A percentile compares a stretch with the other conserved stretches of the same genome.
Evolutionary conservation across 2,113 vertebrate genomes (phyloP).

Genomic region (Blennius ocellaris): DNA sequence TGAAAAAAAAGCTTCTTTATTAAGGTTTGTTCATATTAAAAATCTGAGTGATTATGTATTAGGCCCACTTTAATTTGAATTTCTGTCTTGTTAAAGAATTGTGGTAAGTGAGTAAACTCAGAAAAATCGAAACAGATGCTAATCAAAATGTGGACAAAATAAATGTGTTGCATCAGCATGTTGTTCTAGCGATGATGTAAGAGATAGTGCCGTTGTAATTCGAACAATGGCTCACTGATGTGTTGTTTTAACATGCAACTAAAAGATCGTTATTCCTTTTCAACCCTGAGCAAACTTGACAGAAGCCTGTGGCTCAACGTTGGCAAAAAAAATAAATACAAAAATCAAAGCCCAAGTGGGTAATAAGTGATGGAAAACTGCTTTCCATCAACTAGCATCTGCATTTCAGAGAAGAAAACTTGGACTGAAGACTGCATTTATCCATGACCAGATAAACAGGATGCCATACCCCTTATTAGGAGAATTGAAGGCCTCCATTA

Average conservation of each 20-base stretch:
- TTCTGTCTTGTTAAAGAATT: too few species aligned
- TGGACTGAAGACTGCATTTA: conserved; percentile 7
- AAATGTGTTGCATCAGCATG: too few species aligned
- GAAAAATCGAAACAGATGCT: too few species aligned
- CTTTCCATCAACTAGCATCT: conserved; percentile 11
- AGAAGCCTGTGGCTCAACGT: background rate
- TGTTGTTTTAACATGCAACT: background rate
- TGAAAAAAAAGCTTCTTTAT: too few species aligned
- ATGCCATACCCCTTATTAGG: background rate
- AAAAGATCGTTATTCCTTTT: background rate
- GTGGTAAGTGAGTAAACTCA: too few species aligned
- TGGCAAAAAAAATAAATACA: background rate
- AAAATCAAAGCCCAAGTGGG: background rate
- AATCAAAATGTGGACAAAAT: too few species aligned
- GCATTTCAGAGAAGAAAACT: conserved; percentile 16
- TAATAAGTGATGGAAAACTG: conserved; percentile 29
- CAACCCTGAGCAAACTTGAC: background rate
- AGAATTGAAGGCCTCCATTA: background rate
- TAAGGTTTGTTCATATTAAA: too few species aligned
- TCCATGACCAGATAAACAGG: conserved; percentile 17
- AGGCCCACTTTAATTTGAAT: too few species aligned
- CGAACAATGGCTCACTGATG: background rate
- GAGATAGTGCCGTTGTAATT: too few species aligned
- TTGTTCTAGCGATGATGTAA: too few species aligned
- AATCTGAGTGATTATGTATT: too few species aligned